Base-by-base conservation (phyloP, 1,140 invertebrate species). In the Antheraea pernyi region DNA sequence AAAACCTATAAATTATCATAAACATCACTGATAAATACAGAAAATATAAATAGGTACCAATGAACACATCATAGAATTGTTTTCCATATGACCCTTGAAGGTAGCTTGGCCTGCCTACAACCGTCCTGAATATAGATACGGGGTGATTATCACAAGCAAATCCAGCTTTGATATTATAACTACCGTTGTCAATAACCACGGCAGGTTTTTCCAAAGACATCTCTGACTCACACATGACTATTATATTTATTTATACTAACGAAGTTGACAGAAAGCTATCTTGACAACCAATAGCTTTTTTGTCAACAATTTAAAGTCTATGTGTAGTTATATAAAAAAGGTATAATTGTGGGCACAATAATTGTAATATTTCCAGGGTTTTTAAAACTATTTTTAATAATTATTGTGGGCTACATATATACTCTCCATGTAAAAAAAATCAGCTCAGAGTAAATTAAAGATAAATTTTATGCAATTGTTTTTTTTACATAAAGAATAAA, bases 121-220 rank as follows among this genome's bases (percentile, higher is more conserved):
- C 95, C 46, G 95, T 96, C 39, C 96, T 95, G 82, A 97, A 97
- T 53, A 97, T 96, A 74, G 96, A 95, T 59, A 96, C 93, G 2
- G 96, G 96, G 63, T 96, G 96, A 87, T 97, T 96, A 85, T 97
- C 96, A 78, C 96, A 96, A 59, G 96, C 95, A 85, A 97, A 97
- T 65, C 96, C 96, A 70, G 96, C 96, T 84, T 97, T 97, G 88
- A 96, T 97, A 94, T 95, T 96, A 83, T 96, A 95, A 83, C 95
- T 96, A 65, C 96, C 96, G 93, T 96, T 96, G 90, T 96, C 96
- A 59, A 96, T 95, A 63, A 96, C 95, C 94, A 97, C 84, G 78
- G 95, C 95, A 70, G 95, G 85, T 30, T 86, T 88, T 18, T 86
- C 81, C 59, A 88, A 88, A 36, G 81, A 63, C 88, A 88, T 90